Base-by-base conservation (phyloP, 2,888 invertebrate species). In the Agrilus cyanescens region DNA sequence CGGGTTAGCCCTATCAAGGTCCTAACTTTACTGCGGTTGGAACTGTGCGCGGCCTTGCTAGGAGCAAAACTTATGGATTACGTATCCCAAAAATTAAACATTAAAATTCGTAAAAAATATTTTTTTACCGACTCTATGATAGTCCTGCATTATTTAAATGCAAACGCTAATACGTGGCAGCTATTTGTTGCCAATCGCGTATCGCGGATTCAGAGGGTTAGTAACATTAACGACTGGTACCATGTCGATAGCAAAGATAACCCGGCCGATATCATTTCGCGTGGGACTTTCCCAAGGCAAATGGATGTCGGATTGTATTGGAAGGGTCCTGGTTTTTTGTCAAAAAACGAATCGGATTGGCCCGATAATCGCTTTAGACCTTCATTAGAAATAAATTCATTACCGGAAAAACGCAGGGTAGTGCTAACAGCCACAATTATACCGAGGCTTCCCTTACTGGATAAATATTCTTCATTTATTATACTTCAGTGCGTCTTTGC, bases 291-390 rank as follows among this genome's bases (percentile, higher is more conserved):
- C 25, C 18, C 39, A 1, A 30, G 20, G 8, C 14, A 43, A 7
- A 32, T 39, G 12, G 13, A 31, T 20, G 33, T 29, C 15, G 12
- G 6, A 33, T 34, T 41, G 10, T 44, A 41, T 35, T 44, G 41
- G 36, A 4, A 37, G 10, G 40, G 41, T 2, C 40, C 44, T 10
- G 16, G 4, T 12, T 44, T 40, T 35, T 12, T 44, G 12, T 7
- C 16, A 5, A 10, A 29, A 14, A 32, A 13, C 14, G 12, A 8
- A 31, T 7, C 16, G 4, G 7, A 29, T n/a, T 30, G 13, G n/a
- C 15, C 32, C 12, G 14, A 12, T 4, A 15, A 14, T 31, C 14
- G 15, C 3, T 10, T 7, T 2, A 5, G 29, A 8, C 2, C 18
- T 3, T 4, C 18, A 18, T 18, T 18, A 18, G 18, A 18, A 18